Conservation (phyloP, 1,140 invertebrate species). For the Papilio dardanus region DNA sequence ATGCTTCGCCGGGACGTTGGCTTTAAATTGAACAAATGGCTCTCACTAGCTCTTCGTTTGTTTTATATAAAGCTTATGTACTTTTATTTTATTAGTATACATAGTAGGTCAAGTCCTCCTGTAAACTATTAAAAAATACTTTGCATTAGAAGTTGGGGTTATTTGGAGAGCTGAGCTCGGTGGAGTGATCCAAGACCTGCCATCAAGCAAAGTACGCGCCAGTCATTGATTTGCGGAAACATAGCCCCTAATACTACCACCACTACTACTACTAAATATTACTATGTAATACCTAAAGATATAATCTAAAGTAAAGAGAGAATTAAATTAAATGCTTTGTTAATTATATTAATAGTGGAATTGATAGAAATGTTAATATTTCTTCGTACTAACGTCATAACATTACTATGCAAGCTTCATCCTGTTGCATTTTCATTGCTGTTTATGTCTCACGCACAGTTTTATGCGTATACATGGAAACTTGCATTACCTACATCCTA, state of each 20-base stretch:
- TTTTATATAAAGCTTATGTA: constrained; percentile 4
- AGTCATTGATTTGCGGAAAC: too few species aligned
- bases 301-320: too few species aligned
- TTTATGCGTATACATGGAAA: constrained; percentile 26
- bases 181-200: too few species aligned
- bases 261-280: too few species aligned
- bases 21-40: constrained; percentile 26
- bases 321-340: too few species aligned
- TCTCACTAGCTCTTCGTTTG: constrained; percentile 10
- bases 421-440: background rate
- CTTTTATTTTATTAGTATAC: background rate
- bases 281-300: too few species aligned
- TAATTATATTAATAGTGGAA: background rate
- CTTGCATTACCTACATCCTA: constrained; percentile 17
- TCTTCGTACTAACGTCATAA: background rate
- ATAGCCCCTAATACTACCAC: too few species aligned
- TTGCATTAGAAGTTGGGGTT: too few species aligned
- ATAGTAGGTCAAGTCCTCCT: background rate
- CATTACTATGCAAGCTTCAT: background rate
- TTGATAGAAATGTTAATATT: background rate
- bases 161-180: too few species aligned
- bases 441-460: constrained; percentile 27
- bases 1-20: constrained; percentile 17
- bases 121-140: too few species aligned
- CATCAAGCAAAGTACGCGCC: too few species aligned